These are phyloP conservation scores for Agrenia bidenticulata DNA, from an alignment of 2,888 invertebrate genomes.

Conservation along the genomic window DNA sequence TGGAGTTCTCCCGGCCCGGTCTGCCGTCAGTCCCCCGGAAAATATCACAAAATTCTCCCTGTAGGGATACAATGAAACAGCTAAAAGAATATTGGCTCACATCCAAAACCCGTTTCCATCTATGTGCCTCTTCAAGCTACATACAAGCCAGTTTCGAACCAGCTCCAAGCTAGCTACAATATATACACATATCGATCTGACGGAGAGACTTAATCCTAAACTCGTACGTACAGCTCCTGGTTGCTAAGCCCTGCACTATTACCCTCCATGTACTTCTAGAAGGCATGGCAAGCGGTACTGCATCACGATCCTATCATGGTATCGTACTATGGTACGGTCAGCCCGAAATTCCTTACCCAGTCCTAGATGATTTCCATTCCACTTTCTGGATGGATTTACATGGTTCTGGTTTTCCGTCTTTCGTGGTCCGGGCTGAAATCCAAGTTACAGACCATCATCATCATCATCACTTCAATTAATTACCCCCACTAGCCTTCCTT, in stretches of 20 bases:
- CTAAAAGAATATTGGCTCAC: conserved; percentile 25
- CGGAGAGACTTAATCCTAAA: too few relatives aligned
- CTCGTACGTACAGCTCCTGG: too few relatives aligned
- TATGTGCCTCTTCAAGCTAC: not conserved
- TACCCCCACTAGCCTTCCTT: not conserved
- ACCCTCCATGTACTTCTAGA: not conserved
- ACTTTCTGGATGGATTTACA: conserved; percentile 94
- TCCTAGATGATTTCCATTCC: conserved; percentile 87
- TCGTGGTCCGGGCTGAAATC: conserved; percentile 76
- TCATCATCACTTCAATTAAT: not conserved
- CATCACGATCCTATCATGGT: not conserved
- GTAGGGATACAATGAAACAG: conserved; percentile 46
- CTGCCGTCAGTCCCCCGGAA: conserved; percentile 91
- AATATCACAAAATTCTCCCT: conserved; percentile 95
- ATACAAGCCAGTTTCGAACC: not conserved
- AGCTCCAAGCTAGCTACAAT: not conserved
- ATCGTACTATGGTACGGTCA: not conserved
- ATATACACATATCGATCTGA: too few relatives aligned
- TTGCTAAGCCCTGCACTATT: conserved; percentile 3
- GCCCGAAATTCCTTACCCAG: conserved; percentile 65
- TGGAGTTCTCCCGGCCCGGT: conserved; percentile 84
- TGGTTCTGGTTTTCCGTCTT: conserved; percentile 88
- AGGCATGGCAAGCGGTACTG: too few relatives aligned
- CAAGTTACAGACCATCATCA: conserved; percentile 54
- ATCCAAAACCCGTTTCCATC: conserved; percentile 5